Evolutionary conservation across 1,140 invertebrate genomes (phyloP).

Genomic region (Oreohelix idahoensis): DNA sequence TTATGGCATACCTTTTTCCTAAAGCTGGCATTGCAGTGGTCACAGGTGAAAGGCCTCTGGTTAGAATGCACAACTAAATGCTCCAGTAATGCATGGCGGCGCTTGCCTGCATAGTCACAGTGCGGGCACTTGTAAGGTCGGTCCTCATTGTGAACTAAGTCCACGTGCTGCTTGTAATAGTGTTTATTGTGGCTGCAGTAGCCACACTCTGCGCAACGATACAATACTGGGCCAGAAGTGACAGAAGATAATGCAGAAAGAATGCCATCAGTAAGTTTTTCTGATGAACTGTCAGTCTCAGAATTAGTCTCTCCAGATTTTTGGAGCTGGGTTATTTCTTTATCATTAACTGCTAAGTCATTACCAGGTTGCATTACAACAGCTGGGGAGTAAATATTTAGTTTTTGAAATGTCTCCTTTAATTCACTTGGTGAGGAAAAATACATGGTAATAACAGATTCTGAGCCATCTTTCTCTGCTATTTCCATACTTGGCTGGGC

Average conservation of each 20-base stretch:
- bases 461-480: background rate
- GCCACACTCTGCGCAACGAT: conserved; percentile 61
- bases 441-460: conserved; percentile 37
- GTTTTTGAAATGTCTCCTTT: conserved; percentile 17
- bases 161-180: conserved; percentile 71
- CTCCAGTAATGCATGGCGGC: conserved; percentile 69
- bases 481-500: background rate
- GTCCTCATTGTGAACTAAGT: conserved; percentile 68
- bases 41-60: conserved; percentile 68
- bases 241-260: background rate
- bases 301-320: background rate
- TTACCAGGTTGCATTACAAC: conserved; percentile 10
- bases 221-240: background rate
- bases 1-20: conserved; percentile 61
- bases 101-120: conserved; percentile 72
- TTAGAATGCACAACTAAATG: conserved; percentile 71
- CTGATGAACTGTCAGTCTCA: background rate
- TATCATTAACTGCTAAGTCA: background rate
- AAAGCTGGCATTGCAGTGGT: conserved; percentile 70
- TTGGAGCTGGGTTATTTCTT: background rate
- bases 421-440: conserved; percentile 18
- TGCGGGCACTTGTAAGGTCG: conserved; percentile 71
- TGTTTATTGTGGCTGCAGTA: conserved; percentile 70
- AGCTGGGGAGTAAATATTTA: conserved; percentile 4
- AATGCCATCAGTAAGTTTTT: background rate